Percentiles rank a stretch among this genome's conserved stretches.
phyloP scores from a whole-genome alignment of 2,797 vertebrate genomes.

The Hoplostethus atlanticus region DNA sequence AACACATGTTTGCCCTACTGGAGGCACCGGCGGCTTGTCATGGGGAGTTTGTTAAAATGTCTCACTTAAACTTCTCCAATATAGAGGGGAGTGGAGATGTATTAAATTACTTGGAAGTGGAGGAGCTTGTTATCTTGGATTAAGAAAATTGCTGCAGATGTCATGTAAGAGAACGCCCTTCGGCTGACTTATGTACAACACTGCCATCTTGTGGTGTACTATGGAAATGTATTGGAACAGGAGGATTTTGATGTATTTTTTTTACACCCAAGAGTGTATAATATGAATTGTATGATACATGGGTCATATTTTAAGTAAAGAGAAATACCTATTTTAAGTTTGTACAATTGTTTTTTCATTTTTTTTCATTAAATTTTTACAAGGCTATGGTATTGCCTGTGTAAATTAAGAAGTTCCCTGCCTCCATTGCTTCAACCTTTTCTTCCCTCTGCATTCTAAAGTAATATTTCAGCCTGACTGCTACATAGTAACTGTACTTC shows the following conservation, averaged over 20 bases:
- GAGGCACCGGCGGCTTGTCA: conserved; percentile 68
- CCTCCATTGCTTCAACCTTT: no score
- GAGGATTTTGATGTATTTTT: not conserved
- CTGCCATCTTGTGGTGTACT: conserved; percentile 61
- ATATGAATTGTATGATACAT: no score
- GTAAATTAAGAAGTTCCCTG: no score
- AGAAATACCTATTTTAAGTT: no score
- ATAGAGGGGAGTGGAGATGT: conserved; percentile 44
- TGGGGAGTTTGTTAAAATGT: conserved; percentile 72
- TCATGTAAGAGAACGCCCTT: conserved; percentile 41
- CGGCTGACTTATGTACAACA: conserved; percentile 35
- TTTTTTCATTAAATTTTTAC: no score
- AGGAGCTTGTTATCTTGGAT: conserved; percentile 65
- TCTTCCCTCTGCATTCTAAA: not conserved
- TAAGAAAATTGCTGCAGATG: conserved; percentile 65
- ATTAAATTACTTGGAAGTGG: conserved; percentile 63
- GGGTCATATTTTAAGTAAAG: no score
- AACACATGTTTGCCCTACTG: conserved; percentile 64
- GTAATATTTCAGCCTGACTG: not conserved
- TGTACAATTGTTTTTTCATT: no score
- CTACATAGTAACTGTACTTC: not conserved
- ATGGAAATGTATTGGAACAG: not conserved
- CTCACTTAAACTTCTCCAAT: conserved; percentile 66
- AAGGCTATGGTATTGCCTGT: no score
- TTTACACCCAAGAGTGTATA: not conserved